These are phyloP conservation scores for Perca schrenkii DNA, from an alignment of 2,113 vertebrate genomes.

Conservation along the genomic window DNA sequence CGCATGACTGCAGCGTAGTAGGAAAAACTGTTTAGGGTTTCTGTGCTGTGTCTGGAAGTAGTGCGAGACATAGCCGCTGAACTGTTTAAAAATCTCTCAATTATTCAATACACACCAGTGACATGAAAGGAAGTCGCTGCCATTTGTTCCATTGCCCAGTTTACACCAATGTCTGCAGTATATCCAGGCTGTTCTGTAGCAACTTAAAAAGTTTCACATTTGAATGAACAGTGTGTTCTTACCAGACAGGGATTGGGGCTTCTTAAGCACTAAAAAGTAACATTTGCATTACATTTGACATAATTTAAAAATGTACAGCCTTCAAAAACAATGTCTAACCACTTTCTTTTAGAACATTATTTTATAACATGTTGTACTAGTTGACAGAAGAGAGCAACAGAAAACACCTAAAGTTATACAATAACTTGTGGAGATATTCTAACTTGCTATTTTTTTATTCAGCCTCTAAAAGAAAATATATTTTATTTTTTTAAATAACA, in stretches of 20 bases:
- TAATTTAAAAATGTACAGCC: not conserved
- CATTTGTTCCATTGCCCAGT: not conserved
- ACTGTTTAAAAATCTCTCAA: not conserved
- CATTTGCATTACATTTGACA: not conserved
- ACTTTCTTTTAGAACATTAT: not conserved
- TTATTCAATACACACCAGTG: not conserved
- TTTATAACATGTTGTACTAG: not conserved
- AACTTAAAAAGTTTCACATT: not conserved
- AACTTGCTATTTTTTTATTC: not conserved
- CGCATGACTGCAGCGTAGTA: not conserved
- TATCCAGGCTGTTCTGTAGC: not conserved
- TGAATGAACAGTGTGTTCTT: not conserved
- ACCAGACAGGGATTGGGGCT: not conserved
- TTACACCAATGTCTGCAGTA: not conserved
- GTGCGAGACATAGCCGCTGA: not conserved
- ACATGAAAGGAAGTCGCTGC: not conserved
- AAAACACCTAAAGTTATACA: not conserved
- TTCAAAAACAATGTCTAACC: not conserved
- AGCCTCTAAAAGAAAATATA: not conserved
- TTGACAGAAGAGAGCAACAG: conserved; percentile 20
- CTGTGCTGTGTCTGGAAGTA: conserved; percentile 31
- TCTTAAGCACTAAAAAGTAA: not conserved
- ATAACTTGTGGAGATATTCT: not conserved
- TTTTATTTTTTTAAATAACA: not conserved
- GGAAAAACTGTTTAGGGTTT: not conserved